Evolutionary conservation across 2,113 vertebrate genomes (phyloP).

Genomic region (Leucopsar rothschildi): DNA sequence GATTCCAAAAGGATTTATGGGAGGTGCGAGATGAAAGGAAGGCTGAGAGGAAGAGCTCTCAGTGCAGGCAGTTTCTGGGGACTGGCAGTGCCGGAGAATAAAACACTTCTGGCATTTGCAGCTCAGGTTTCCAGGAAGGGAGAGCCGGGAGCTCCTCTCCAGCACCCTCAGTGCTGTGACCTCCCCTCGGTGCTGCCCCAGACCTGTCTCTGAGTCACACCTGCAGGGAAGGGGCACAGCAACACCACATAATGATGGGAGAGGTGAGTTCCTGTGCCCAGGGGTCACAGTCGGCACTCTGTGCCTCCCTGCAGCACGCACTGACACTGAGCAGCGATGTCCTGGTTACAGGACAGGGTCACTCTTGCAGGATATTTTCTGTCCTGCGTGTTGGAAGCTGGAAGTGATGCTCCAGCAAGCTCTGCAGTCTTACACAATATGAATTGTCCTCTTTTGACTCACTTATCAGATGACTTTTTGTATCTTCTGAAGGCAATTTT

Average conservation of each 20-base stretch:
- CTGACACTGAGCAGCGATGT: neutral
- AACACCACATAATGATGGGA: accelerated
- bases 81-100: neutral
- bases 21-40: neutral
- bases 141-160: accelerated
- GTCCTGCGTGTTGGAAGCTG: neutral
- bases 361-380: neutral
- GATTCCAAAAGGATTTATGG: neutral
- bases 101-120: neutral
- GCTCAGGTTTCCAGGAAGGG: accelerated
- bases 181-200: accelerated
- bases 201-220: neutral
- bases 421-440: neutral
- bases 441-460: neutral
- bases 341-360: neutral
- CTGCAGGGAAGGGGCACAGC: neutral
- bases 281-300: neutral
- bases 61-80: neutral
- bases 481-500: neutral
- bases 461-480: neutral
- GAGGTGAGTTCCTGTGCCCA: neutral
- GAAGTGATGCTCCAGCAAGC: neutral
- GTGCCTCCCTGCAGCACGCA: neutral
- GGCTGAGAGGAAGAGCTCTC: neutral
- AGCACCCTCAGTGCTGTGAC: accelerated